Base-by-base conservation (phyloP, 2,797 vertebrate species). In the Cuculus canorus region DNA sequence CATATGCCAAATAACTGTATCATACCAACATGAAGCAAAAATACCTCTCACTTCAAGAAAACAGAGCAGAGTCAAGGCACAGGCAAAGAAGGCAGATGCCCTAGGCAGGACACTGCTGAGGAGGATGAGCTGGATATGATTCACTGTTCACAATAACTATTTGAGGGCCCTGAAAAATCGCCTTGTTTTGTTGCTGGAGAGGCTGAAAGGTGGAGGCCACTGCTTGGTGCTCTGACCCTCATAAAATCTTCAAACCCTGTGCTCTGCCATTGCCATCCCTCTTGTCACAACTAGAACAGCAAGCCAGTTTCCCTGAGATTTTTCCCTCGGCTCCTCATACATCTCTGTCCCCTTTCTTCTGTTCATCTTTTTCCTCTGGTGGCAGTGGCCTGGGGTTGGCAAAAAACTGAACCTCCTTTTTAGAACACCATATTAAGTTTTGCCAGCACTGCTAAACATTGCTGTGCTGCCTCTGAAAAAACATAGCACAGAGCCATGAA, bases 311-410 rank as follows among this genome's bases (percentile, higher is more conserved):
- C 57, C 47, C 30, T 27, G 65, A n/a, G 27, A 81, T 68, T 86
- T 75, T 32, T 83, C 18, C 24, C 24, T 45, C 61, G 57, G 47
- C 19, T 69, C 30, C 52, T 90, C 11, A 82, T 78, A 64, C 30
- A 45, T 45, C 48, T 90, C 50, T 52, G 30, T 68, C 22, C 19
- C 12, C 7, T 86, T 63, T 82, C 56, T 87, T 68, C 65, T 81
- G 6, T 50, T 94, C 56, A 33, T 75, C 1, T 1, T 52, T 4
- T 37, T 94, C 45, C 27, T 84, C 43, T 37, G 47, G 39, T 19
- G 52, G 17, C 21, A 76, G 10, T 54, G 81, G 68, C 18, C 4
- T 3, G 0, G 13, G 11, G 24, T 72, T 1, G 1, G 22, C 10
- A 32, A 43, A 96, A 94, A 76, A 7, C 11, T 35, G 35, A 91